A percentile compares a stretch with the other conserved stretches of the same genome.
Conservation (phyloP, 2,888 invertebrate species). For the Lagria hirta region DNA sequence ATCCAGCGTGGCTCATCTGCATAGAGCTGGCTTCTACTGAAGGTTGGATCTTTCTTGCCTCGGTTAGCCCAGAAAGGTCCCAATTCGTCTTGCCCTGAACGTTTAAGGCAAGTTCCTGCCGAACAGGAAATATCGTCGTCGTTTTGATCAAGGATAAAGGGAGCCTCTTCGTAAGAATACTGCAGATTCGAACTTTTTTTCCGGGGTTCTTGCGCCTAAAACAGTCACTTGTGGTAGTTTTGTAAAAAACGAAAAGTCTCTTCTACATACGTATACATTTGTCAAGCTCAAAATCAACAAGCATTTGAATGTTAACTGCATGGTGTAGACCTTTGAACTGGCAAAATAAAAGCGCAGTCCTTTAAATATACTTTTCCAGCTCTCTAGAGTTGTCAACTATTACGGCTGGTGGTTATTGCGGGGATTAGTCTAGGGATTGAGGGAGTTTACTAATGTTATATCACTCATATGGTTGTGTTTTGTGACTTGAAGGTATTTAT, state of each 20-base stretch:
- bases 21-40: constrained; percentile 52
- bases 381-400: constrained; percentile 43
- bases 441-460: constrained; percentile 43
- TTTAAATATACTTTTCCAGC: constrained; percentile 45
- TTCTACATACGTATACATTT: constrained; percentile 32
- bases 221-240: no score
- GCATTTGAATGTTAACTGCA: constrained; percentile 27
- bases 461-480: constrained; percentile 31
- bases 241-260: constrained; percentile 5
- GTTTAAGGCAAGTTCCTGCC: constrained; percentile 33
- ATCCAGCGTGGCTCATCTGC: constrained; percentile 61
- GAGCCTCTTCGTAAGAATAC: constrained; percentile 15
- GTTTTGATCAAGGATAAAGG: constrained; percentile 19
- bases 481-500: constrained; percentile 11
- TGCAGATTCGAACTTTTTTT: constrained; percentile 28
- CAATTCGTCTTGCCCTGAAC: constrained; percentile 41
- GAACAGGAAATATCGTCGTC: constrained; percentile 33
- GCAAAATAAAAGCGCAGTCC: constrained; percentile 10
- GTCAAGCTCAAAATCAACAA: constrained; percentile 30
- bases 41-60: constrained; percentile 49
- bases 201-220: constrained; percentile 40
- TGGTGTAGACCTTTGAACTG: constrained; percentile 25
- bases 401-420: constrained; percentile 43
- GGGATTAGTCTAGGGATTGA: constrained; percentile 51
- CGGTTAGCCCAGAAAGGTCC: constrained; percentile 58